A percentile compares a stretch with the other conserved stretches of the same genome.
Conservation (phyloP, 1,140 invertebrate genomes). For the Muscidifurax raptorellus region DNA sequence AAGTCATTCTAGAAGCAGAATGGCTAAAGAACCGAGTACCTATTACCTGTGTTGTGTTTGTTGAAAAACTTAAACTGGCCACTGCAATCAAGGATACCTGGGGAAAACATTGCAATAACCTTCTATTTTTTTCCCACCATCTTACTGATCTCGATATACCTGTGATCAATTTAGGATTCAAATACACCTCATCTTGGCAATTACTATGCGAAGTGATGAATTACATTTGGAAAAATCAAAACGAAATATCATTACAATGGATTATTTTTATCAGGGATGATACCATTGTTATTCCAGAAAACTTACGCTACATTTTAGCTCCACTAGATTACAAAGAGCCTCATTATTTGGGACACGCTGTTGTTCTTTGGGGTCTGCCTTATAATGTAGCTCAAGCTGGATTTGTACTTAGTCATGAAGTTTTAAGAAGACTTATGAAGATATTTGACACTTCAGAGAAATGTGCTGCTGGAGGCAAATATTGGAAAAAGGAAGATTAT, state of each 20-base stretch:
- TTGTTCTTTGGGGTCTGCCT: conserved; percentile 72
- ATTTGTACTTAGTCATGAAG: conserved; percentile 74
- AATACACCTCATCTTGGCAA: conserved; percentile 73
- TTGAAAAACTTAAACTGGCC: conserved; percentile 66
- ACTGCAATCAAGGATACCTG: conserved; percentile 67
- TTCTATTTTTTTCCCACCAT: conserved; percentile 67
- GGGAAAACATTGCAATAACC: conserved; percentile 68
- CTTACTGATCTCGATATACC: conserved; percentile 55
- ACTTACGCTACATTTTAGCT: conserved; percentile 73
- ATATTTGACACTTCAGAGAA: conserved; percentile 70
- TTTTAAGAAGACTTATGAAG: conserved; percentile 64
- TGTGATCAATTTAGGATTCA: conserved; percentile 64
- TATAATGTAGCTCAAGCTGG: conserved; percentile 76
- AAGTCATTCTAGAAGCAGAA: conserved; percentile 61
- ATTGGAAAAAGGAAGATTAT: conserved; percentile 78
- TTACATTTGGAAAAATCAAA: conserved; percentile 63
- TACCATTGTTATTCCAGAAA: conserved; percentile 74
- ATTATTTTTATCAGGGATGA: conserved; percentile 74
- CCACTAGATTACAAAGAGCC: conserved; percentile 65
- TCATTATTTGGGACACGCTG: conserved; percentile 76
- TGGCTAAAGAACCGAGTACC: conserved; percentile 66
- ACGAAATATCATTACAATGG: conserved; percentile 66
- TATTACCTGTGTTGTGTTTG: conserved; percentile 69
- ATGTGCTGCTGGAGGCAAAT: conserved; percentile 73
- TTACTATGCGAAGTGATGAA: conserved; percentile 71